phyloP scores from a whole-genome alignment of 2,797 vertebrate species.

The Acanthis flammea region DNA sequence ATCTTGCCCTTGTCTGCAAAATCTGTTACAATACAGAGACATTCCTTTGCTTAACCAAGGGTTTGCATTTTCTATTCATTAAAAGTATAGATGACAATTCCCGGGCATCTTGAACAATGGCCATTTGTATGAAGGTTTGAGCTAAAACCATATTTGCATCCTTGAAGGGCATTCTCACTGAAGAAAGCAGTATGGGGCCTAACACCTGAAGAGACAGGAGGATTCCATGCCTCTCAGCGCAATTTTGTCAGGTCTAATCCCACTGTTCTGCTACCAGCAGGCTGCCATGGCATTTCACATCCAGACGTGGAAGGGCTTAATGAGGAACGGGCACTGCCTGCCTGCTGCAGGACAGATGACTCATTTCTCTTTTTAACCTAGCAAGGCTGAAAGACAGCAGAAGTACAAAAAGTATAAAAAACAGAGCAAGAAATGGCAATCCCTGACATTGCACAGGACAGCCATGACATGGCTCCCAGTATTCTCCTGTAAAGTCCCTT shows the following conservation, averaged over 20 bases:
- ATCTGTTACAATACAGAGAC: background rate
- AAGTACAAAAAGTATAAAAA: background rate
- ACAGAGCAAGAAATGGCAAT: background rate
- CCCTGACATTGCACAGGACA: background rate
- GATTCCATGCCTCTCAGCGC: background rate
- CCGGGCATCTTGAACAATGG: background rate
- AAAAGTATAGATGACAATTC: conserved; percentile 49
- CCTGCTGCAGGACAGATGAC: background rate
- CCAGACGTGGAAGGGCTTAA: conserved; percentile 8
- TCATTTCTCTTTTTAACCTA: background rate
- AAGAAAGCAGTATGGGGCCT: conserved; percentile 48
- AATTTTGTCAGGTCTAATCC: conserved; percentile 19
- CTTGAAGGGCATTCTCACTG: conserved; percentile 56
- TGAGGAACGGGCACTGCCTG: background rate
- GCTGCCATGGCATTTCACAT: conserved; percentile 41
- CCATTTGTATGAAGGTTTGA: background rate
- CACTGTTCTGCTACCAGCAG: conserved; percentile 41
- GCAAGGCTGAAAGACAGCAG: background rate
- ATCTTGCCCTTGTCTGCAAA: conserved; percentile 37
- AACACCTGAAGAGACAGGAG: conserved; percentile 49
- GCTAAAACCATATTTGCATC: conserved; percentile 48
- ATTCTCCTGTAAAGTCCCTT: background rate
- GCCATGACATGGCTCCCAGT: rapidly evolving
- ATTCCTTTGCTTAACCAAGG: background rate
- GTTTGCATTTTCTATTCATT: conserved; percentile 51